Percentiles rank a stretch among this genome's conserved stretches.
phyloP scores from a whole-genome alignment of 2,113 vertebrate species.

The Dinomys branickii region DNA sequence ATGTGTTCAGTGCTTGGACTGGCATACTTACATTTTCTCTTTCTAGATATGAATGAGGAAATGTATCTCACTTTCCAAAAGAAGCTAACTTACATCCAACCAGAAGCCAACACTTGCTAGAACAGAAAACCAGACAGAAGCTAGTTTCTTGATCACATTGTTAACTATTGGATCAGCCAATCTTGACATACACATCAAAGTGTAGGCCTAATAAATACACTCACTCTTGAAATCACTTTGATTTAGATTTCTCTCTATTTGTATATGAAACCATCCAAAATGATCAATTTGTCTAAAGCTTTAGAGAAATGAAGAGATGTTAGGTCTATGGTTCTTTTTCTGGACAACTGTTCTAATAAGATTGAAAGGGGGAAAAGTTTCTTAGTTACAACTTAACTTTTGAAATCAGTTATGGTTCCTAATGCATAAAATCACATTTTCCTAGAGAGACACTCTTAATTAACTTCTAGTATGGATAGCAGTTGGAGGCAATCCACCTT shows the following conservation, averaged over 20 bases:
- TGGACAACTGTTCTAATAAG: not conserved
- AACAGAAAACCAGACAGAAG: not conserved
- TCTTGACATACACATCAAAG: not conserved
- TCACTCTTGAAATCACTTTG: not conserved
- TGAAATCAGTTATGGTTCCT: not conserved
- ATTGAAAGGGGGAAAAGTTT: not conserved
- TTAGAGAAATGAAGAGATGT: not conserved
- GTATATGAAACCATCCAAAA: not conserved
- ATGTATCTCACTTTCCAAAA: not conserved
- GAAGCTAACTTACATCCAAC: not conserved
- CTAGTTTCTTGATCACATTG: not conserved
- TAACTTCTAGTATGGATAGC: not conserved
- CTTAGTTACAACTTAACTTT: slow-evolving; percentile 7
- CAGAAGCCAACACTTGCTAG: not conserved
- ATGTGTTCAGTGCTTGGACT: not conserved
- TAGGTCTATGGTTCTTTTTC: not conserved
- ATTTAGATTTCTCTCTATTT: slow-evolving; percentile 14
- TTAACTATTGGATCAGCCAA: not conserved
- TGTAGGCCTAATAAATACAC: not conserved
- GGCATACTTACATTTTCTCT: not conserved
- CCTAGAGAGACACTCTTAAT: slow-evolving; percentile 35
- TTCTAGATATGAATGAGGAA: not conserved
- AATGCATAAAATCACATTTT: slow-evolving; percentile 43
- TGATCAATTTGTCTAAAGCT: not conserved
- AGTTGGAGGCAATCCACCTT: slow-evolving; percentile 49